These are phyloP conservation scores for Synchiropus splendidus DNA, from an alignment of 2,113 vertebrate species.

Conservation along the genomic window DNA sequence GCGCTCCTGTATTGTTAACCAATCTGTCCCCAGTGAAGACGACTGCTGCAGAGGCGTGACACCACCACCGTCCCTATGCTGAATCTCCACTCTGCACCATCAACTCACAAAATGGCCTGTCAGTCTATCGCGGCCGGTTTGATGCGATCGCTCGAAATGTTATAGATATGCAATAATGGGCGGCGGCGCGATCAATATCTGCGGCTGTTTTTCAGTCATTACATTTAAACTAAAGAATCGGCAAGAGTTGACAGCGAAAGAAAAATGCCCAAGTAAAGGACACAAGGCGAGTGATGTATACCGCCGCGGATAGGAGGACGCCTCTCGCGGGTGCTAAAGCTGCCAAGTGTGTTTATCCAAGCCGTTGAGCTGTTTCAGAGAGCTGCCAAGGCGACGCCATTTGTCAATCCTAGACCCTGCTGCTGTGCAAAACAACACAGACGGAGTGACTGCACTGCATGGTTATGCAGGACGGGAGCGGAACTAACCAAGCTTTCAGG, in stretches of 20 bases:
- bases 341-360: constrained; percentile 47
- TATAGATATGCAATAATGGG: constrained; percentile 71
- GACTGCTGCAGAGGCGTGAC: constrained; percentile 54
- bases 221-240: constrained; percentile 58
- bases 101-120: constrained; percentile 60
- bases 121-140: constrained; percentile 36
- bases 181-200: constrained; percentile 56
- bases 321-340: constrained; percentile 36
- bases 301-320: constrained; percentile 35
- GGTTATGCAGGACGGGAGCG: too few relatives aligned
- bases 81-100: constrained; percentile 61
- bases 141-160: constrained; percentile 47
- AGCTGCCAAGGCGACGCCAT: constrained; percentile 32
- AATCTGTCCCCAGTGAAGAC: constrained; percentile 64
- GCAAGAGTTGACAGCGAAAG: constrained; percentile 50
- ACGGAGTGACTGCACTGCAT: background rate
- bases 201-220: constrained; percentile 48
- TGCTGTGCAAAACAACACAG: constrained; percentile 3
- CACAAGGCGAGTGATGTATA: constrained; percentile 48
- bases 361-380: constrained; percentile 40
- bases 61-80: constrained; percentile 40
- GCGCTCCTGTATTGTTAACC: constrained; percentile 70
- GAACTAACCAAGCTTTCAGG: too few relatives aligned
- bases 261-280: constrained; percentile 59
- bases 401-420: constrained; percentile 21